Percentiles rank a stretch among this genome's conserved stretches.
These are phyloP conservation scores for Microctenopoma stevenorrisi DNA, from an alignment of 2,797 vertebrate species.

Conservation along the genomic window DNA sequence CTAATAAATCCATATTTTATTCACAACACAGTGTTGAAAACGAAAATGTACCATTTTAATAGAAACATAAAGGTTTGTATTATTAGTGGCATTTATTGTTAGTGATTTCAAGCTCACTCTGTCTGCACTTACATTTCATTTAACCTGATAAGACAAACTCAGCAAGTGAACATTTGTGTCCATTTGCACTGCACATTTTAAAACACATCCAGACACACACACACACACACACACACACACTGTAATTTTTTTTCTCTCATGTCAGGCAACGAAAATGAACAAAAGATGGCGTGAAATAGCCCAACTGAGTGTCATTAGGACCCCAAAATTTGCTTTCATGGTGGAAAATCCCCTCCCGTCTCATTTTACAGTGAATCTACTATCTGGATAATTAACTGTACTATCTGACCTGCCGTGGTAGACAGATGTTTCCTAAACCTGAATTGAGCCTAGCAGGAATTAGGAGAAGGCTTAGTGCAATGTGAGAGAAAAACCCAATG, in stretches of 20 bases:
- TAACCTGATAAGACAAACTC: not conserved
- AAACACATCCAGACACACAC: conserved; percentile 11
- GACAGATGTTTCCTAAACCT: conserved; percentile 61
- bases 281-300: conserved; percentile 62
- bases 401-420: conserved; percentile 59
- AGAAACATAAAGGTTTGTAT: too few species aligned
- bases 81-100: too few species aligned
- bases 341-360: conserved; percentile 66
- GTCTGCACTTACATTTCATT: conserved; percentile 11
- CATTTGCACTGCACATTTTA: not conserved
- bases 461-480: conserved; percentile 51
- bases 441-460: conserved; percentile 57
- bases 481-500: conserved; percentile 56
- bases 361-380: conserved; percentile 63
- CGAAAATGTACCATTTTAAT: too few species aligned
- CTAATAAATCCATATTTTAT: too few species aligned
- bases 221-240: conserved; percentile 1
- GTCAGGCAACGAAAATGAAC: conserved; percentile 69
- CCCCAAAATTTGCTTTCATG: conserved; percentile 67
- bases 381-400: conserved; percentile 75
- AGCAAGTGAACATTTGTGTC: not conserved
- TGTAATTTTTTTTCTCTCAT: conserved; percentile 58
- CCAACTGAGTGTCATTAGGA: conserved; percentile 56
- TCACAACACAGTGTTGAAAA: too few species aligned
- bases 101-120: conserved; percentile 30